Base-by-base conservation (phyloP, 2,797 vertebrate species). In the Acanthurus leucopareius region DNA sequence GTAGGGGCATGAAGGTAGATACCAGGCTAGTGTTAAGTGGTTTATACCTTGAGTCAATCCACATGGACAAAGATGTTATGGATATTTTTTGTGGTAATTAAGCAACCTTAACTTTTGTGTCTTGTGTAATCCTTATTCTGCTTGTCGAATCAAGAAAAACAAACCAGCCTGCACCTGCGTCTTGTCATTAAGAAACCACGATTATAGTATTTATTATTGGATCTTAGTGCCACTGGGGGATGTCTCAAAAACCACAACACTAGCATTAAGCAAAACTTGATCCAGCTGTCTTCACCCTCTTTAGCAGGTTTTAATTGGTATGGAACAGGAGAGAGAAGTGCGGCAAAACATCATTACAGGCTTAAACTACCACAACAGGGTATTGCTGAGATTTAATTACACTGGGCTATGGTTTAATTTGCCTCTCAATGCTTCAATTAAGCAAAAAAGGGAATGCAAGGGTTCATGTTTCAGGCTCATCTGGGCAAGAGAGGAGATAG, bases 221-320 rank as follows among this genome's bases (percentile, higher is more conserved):
- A 92, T 94, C 90, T 79, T 80, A 52, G 74, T 54, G 88, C 85
- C 93, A 91, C 92, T 52, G 75, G 94, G 93, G 94, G 92, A 91
- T 7, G 63, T 84, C 83, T 52, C 1, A 20, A 85, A 93, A 92
- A 91, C 83, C 93, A 84, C 88, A 87, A 85, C 82, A 86, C 89
- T 73, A 82, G 90, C 91, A 90, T 92, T 82, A 89, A 91, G 86
- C 77, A 91, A 91, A 95, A 95, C 88, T 79, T 44, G 90, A 95
- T 94, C 92, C 92, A 91, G 93, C 90, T 91, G 92, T 87, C 90
- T 87, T 91, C 75, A 65, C 75, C 80, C 86, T 94, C 92, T 93
- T 91, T 93, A 94, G 93, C 89, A 87, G 87, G 87, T 93, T 94
- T 94, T 96, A 96, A 96, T 95, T 96, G 94, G 87, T 80, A 88